phyloP scores from a whole-genome alignment of 2,113 vertebrate genomes.

The Pyxicephalus adspersus region DNA sequence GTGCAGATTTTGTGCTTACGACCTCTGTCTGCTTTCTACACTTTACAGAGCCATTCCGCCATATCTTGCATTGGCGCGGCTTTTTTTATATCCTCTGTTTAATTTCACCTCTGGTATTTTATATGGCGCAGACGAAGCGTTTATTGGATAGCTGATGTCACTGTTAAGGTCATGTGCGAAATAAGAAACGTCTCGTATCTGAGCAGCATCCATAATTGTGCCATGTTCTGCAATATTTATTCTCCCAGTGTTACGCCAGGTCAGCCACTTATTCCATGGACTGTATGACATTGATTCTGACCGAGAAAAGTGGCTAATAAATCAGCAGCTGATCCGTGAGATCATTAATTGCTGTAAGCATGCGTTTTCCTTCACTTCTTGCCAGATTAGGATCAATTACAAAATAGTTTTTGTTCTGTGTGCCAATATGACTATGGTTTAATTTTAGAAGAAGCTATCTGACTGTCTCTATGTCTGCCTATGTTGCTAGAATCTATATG shows the following conservation, averaged over 20 bases:
- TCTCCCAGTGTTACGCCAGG: constrained; percentile 53
- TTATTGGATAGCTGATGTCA: constrained; percentile 60
- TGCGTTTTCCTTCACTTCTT: constrained; percentile 8
- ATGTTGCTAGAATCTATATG: too few relatives aligned
- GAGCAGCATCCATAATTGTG: constrained; percentile 54
- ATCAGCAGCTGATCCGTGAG: constrained; percentile 23
- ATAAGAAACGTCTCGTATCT: constrained; percentile 48
- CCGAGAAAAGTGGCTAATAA: constrained; percentile 33
- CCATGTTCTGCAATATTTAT: constrained; percentile 58
- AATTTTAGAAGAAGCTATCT: too few relatives aligned
- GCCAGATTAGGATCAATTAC: constrained; percentile 18
- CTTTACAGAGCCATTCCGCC: not conserved
- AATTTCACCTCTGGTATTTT: not conserved
- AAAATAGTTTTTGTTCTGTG: constrained; percentile 13
- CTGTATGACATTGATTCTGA: constrained; percentile 39
- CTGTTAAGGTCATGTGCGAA: constrained; percentile 61
- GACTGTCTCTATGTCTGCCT: too few relatives aligned
- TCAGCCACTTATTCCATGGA: constrained; percentile 47
- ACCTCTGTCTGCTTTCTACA: not conserved
- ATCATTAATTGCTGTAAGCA: constrained; percentile 28
- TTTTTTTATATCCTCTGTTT: constrained; percentile 1
- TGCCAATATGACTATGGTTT: not conserved
- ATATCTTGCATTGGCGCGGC: not conserved
- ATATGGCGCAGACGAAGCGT: constrained; percentile 6
- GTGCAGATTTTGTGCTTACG: not conserved